A percentile compares a stretch with the other conserved stretches of the same genome.
These are phyloP conservation scores for Pterobdella sp. DNA, from an alignment of 2,888 invertebrate genomes.

Conservation along the genomic window DNA sequence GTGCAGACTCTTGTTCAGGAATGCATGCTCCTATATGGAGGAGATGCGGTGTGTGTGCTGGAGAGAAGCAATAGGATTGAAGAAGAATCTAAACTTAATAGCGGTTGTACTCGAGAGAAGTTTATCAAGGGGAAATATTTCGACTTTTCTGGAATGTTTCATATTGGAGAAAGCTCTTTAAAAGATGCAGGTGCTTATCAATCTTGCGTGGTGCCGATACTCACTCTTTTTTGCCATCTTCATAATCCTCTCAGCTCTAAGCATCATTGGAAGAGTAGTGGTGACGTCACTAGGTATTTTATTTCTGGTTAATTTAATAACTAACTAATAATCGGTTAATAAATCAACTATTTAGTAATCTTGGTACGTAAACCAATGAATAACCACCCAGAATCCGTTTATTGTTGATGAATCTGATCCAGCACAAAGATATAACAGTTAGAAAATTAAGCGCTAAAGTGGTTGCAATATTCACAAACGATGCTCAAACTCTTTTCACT, in stretches of 20 bases:
- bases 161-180: background rate
- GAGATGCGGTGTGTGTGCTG: background rate
- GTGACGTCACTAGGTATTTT: no score
- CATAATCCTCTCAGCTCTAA: constrained; percentile 40
- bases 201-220: constrained; percentile 45
- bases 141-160: background rate
- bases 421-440: background rate
- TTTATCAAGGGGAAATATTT: background rate
- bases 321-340: no score
- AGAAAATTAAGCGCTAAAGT: constrained; percentile 5
- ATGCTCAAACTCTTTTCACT: background rate
- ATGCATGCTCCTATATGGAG: constrained; percentile 41
- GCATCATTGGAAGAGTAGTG: background rate
- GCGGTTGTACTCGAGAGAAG: background rate
- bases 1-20: constrained; percentile 34
- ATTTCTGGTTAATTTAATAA: no score
- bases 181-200: background rate
- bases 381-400: background rate
- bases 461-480: background rate
- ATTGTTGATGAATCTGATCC: background rate
- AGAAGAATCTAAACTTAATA: background rate
- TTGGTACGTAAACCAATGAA: no score
- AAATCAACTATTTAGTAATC: no score
- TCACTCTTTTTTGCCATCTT: constrained; percentile 51
- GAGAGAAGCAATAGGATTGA: background rate